Percentiles rank a stretch among this genome's conserved stretches.
phyloP scores from a whole-genome alignment of 1,140 invertebrate genomes.

The Neodiprion lecontei region DNA sequence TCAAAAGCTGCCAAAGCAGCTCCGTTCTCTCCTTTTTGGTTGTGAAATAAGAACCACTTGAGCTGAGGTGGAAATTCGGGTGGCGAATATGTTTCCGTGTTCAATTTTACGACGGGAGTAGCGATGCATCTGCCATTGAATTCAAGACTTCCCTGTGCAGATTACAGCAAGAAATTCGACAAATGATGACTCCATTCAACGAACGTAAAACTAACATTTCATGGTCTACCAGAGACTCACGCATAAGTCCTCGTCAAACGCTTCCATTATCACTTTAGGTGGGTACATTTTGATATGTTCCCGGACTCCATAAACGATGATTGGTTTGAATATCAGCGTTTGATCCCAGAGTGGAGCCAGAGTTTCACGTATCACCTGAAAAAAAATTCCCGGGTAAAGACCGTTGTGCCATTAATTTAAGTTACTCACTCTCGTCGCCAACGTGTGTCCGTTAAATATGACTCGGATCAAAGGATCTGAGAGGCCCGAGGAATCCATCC shows the following conservation, averaged over 20 bases:
- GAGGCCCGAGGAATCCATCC: constrained; percentile 61
- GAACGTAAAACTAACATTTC: constrained; percentile 17
- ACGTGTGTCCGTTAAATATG: constrained; percentile 53
- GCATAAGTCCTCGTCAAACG: constrained; percentile 52
- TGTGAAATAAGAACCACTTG: constrained; percentile 62
- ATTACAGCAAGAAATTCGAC: constrained; percentile 31
- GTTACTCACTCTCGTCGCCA: constrained; percentile 46
- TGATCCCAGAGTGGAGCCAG: constrained; percentile 69
- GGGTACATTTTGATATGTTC: constrained; percentile 59
- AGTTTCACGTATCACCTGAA: constrained; percentile 53
- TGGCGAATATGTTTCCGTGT: constrained; percentile 51
- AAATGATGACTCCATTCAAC: constrained; percentile 28
- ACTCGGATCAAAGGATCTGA: constrained; percentile 63
- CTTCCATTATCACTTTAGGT: constrained; percentile 57
- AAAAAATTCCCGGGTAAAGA: neutral
- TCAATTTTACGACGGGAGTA: constrained; percentile 60
- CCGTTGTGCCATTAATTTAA: neutral
- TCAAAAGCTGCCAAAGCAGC: constrained; percentile 67
- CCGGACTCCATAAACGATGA: constrained; percentile 59
- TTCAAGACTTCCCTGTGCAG: constrained; percentile 58
- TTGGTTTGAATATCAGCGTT: constrained; percentile 60
- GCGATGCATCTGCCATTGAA: constrained; percentile 63
- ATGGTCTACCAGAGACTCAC: constrained; percentile 47
- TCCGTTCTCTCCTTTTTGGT: constrained; percentile 55
- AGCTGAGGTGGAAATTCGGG: constrained; percentile 64